phyloP scores from a whole-genome alignment of 2,113 vertebrate species.

The Rynchops niger region DNA sequence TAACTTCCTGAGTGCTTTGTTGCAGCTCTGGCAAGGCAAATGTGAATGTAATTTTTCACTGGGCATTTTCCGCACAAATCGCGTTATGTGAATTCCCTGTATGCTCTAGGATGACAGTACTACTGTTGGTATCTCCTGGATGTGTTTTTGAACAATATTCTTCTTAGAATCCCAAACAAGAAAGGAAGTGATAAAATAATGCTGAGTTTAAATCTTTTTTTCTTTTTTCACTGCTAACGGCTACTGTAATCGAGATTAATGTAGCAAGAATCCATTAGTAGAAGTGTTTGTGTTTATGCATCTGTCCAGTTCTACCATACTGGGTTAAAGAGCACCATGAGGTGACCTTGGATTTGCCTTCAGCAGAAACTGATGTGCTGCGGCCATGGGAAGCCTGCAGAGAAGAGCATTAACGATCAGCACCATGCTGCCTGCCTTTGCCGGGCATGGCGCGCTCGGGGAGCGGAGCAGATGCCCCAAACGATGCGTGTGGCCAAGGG shows the following conservation, averaged over 20 bases:
- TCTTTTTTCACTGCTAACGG: neutral
- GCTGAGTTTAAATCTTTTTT: neutral
- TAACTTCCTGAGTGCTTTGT: neutral
- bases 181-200: neutral
- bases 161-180: neutral
- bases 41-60: neutral
- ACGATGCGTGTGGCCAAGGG: neutral
- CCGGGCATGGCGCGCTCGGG: rapidly evolving
- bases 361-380: neutral
- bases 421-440: neutral
- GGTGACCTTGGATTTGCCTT: neutral
- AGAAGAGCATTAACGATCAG: rapidly evolving
- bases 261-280: neutral
- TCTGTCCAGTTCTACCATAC: neutral
- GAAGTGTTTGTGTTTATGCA: neutral
- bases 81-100: neutral
- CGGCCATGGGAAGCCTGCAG: neutral
- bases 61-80: neutral
- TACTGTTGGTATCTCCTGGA: neutral
- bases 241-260: neutral
- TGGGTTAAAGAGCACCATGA: neutral
- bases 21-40: neutral
- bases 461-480: neutral
- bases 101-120: neutral
- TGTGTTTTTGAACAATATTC: neutral